Evolutionary conservation across 2,113 vertebrate genomes (phyloP).

Genomic region (Ctenodactylus gundi): DNA sequence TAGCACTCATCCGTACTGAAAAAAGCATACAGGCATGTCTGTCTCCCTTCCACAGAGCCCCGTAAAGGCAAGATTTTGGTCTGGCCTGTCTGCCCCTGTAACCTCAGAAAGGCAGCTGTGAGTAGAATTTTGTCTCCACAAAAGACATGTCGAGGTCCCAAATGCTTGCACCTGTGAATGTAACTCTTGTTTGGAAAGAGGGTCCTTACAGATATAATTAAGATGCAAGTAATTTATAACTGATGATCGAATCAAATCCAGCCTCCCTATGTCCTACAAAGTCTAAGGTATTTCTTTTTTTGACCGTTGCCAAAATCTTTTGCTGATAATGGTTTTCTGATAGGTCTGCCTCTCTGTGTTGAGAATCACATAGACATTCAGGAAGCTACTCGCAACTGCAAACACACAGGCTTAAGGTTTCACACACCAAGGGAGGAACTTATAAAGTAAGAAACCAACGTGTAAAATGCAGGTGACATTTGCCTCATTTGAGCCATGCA

Average conservation of each 20-base stretch:
- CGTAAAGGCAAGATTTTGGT: background rate
- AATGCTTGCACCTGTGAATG: background rate
- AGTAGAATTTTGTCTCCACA: background rate
- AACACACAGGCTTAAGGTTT: background rate
- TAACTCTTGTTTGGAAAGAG: background rate
- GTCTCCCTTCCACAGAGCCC: background rate
- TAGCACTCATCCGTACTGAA: background rate
- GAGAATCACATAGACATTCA: background rate
- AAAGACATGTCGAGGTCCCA: background rate
- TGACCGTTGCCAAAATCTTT: background rate
- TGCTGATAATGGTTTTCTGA: background rate
- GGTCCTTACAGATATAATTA: background rate
- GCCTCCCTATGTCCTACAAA: background rate
- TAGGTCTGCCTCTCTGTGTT: background rate
- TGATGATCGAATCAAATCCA: background rate
- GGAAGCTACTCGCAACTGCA: background rate
- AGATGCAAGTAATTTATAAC: background rate
- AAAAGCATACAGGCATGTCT: background rate
- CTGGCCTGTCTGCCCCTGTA: background rate
- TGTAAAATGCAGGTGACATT: background rate
- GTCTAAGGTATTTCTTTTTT: background rate
- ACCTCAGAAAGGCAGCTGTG: background rate
- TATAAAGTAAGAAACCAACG: too few species aligned
- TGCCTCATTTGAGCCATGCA: too few species aligned
- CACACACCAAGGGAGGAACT: background rate